Conservation (phyloP, 2,797 vertebrate species). For the Pangasius krempfi region DNA sequence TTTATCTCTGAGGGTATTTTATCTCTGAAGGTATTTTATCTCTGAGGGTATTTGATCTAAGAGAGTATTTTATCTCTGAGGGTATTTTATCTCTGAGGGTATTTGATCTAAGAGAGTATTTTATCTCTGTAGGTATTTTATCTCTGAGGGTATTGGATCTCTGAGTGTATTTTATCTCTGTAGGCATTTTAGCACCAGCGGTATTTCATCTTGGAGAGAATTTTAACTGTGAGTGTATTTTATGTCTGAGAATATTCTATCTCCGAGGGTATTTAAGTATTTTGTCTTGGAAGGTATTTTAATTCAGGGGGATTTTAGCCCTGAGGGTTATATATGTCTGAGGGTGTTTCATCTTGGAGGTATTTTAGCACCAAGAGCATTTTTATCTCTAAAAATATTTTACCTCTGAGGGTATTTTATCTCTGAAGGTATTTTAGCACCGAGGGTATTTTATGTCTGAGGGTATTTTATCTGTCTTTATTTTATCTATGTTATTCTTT, state of each 20-base stretch:
- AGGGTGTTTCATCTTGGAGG: background rate
- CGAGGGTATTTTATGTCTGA: background rate
- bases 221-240: background rate
- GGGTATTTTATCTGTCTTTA: background rate
- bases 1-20: background rate
- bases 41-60: background rate
- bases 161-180: background rate
- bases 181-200: too few species aligned
- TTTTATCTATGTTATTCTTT: background rate
- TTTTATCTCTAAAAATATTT: background rate
- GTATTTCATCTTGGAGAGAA: too few species aligned
- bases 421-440: background rate
- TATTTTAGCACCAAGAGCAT: background rate
- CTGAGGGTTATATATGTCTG: background rate
- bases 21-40: background rate
- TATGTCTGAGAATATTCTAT: background rate
- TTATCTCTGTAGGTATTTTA: background rate
- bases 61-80: fast-evolving
- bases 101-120: background rate
- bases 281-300: background rate
- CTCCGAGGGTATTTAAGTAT: background rate
- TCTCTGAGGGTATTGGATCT: background rate
- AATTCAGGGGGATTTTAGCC: background rate
- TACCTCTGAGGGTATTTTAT: background rate
- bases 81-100: background rate